Evolutionary conservation across 2,888 invertebrate genomes (phyloP).

Genomic region (Acanthoscelides obtectus): DNA sequence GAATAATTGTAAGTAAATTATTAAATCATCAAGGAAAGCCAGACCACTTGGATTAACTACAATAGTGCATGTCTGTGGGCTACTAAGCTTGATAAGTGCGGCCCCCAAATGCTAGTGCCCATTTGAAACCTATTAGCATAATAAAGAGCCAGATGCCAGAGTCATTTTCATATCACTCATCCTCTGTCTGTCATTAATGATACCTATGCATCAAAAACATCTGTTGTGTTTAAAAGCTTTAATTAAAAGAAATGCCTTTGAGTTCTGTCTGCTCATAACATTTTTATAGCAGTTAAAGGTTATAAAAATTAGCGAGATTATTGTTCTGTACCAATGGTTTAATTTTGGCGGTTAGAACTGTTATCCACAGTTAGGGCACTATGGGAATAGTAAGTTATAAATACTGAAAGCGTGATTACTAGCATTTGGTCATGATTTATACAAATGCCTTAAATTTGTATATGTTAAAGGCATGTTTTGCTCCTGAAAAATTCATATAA

Average conservation of each 20-base stretch:
- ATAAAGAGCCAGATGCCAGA: not conserved
- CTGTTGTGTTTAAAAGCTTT: not conserved
- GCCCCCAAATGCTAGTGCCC: not conserved
- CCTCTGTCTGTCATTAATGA: not conserved
- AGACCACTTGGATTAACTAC: not conserved
- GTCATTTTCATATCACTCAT: not conserved
- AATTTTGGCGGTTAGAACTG: too few relatives aligned
- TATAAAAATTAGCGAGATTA: too few relatives aligned
- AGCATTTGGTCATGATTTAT: too few relatives aligned
- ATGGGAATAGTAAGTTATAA: too few relatives aligned
- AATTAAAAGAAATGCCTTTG: not conserved
- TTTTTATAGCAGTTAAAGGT: too few relatives aligned
- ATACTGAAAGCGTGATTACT: too few relatives aligned
- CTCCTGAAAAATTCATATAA: too few relatives aligned
- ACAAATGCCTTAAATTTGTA: too few relatives aligned
- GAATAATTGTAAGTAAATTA: not conserved
- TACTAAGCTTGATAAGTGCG: not conserved
- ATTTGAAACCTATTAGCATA: not conserved
- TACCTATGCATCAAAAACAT: not conserved
- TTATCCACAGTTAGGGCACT: too few relatives aligned
- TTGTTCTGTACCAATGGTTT: too few relatives aligned
- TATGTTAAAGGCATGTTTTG: too few relatives aligned
- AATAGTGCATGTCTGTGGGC: not conserved
- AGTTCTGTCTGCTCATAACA: too few relatives aligned
- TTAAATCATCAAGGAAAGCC: not conserved